A percentile compares a stretch with the other conserved stretches of the same genome.
phyloP scores from a whole-genome alignment of 2,113 vertebrate species.

The Otolemur garnettii region DNA sequence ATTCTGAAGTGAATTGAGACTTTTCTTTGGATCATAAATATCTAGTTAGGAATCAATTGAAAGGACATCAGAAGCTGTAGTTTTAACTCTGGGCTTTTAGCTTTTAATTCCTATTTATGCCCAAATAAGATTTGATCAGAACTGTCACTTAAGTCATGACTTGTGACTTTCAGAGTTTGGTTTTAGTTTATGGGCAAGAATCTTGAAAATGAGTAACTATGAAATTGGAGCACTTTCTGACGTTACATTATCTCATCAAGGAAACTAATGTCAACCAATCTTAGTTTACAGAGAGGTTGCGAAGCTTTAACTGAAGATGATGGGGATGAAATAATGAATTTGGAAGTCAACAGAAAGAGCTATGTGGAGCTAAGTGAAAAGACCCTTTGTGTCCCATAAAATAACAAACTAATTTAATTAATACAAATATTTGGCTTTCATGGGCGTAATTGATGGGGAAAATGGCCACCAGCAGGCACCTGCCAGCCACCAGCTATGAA shows the following conservation, averaged over 20 bases:
- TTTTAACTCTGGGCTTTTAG: neutral
- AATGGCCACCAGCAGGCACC: neutral
- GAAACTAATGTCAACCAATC: neutral
- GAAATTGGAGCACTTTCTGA: neutral
- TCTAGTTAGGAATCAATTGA: neutral
- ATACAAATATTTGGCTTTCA: neutral
- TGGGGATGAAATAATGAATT: neutral
- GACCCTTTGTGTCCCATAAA: neutral
- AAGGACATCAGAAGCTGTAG: neutral
- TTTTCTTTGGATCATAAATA: neutral
- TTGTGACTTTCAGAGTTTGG: neutral
- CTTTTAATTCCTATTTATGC: neutral
- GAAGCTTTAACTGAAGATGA: neutral
- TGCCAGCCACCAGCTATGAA: neutral
- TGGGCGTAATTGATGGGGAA: neutral
- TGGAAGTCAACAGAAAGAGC: neutral
- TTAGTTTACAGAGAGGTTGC: neutral
- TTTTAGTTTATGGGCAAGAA: neutral
- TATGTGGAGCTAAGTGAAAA: neutral
- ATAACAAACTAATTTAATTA: neutral
- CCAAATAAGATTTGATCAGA: neutral
- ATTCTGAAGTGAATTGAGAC: neutral
- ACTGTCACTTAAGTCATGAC: neutral
- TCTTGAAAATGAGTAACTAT: neutral
- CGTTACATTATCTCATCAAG: neutral